Percentiles rank a stretch among this genome's conserved stretches.
These are phyloP conservation scores for Paramuricea clavata DNA, from an alignment of 92 coral and sea anemone genomes.

Conservation along the genomic window DNA sequence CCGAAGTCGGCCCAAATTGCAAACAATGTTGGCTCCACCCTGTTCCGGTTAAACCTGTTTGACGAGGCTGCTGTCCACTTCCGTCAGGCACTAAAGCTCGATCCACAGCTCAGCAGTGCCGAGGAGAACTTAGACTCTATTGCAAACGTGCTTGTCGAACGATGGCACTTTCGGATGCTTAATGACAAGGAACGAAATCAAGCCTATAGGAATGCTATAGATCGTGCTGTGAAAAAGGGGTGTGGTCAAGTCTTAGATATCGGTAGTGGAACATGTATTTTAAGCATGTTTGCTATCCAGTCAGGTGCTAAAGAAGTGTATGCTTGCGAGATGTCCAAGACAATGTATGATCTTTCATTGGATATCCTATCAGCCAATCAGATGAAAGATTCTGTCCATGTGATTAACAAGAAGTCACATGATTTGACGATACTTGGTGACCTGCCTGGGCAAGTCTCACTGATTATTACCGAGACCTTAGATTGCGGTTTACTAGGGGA, in stretches of 20 bases:
- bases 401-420: slow-evolving; percentile 88
- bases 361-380: slow-evolving; percentile 86
- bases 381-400: slow-evolving; percentile 75
- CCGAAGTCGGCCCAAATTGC: slow-evolving; percentile 78
- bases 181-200: slow-evolving; percentile 85
- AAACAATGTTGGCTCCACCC: slow-evolving; percentile 80
- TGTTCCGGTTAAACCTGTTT: slow-evolving; percentile 79
- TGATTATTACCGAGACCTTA: slow-evolving; percentile 90
- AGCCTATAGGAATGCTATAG: slow-evolving; percentile 88
- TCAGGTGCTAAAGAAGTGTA: slow-evolving; percentile 89
- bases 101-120: slow-evolving; percentile 76
- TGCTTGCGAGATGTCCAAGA: slow-evolving; percentile 97
- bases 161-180: slow-evolving; percentile 99
- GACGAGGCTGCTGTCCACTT: slow-evolving; percentile 93
- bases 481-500: slow-evolving; percentile 99
- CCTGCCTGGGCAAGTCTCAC: slow-evolving; percentile 71
- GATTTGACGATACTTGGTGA: slow-evolving; percentile 80
- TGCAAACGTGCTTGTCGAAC: slow-evolving; percentile 88
- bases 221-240: slow-evolving; percentile 75
- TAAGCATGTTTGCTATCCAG: slow-evolving; percentile 97
- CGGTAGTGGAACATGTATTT: slow-evolving; percentile 96
- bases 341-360: slow-evolving; percentile 90
- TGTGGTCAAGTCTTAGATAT: slow-evolving; percentile 83
- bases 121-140: slow-evolving; percentile 86
- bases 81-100: slow-evolving; percentile 75